Percentiles rank a stretch among this genome's conserved stretches.
phyloP scores from a whole-genome alignment of 2,888 invertebrate species.

The Pecten maximus region DNA sequence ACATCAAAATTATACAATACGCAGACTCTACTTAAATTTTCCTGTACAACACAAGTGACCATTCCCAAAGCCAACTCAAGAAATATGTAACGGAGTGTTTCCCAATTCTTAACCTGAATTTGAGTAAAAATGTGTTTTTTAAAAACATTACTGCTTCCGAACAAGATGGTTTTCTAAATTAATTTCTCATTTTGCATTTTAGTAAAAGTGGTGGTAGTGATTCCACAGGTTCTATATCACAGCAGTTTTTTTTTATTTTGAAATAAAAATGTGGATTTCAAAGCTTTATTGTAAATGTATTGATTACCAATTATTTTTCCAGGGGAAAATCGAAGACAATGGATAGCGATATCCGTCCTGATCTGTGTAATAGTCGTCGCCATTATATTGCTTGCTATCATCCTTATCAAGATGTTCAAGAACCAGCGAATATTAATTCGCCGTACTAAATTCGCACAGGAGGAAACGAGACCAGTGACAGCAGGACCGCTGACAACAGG shows the following conservation, averaged over 20 bases:
- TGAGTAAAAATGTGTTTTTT: too few species aligned
- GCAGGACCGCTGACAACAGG: not conserved
- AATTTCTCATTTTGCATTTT: too few species aligned
- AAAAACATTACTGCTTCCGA: too few species aligned
- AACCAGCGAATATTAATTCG: not conserved
- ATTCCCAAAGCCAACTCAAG: too few species aligned
- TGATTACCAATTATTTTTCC: not conserved
- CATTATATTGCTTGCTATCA: not conserved
- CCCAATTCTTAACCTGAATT: too few species aligned
- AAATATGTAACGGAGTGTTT: too few species aligned
- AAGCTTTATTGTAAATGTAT: not conserved
- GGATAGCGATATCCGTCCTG: not conserved
- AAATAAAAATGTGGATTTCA: too few species aligned
- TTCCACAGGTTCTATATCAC: not conserved
- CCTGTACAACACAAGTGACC: too few species aligned
- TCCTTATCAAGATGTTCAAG: not conserved
- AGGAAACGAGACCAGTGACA: not conserved
- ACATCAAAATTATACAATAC: too few species aligned
- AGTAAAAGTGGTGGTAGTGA: too few species aligned
- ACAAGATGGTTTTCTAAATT: too few species aligned
- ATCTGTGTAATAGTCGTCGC: not conserved
- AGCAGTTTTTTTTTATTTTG: not conserved
- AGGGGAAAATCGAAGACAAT: not conserved
- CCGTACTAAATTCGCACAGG: not conserved
- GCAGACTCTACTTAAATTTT: too few species aligned